Evolutionary conservation across 1,140 invertebrate species (phyloP).

Genomic region (Aleiodes sp.): DNA sequence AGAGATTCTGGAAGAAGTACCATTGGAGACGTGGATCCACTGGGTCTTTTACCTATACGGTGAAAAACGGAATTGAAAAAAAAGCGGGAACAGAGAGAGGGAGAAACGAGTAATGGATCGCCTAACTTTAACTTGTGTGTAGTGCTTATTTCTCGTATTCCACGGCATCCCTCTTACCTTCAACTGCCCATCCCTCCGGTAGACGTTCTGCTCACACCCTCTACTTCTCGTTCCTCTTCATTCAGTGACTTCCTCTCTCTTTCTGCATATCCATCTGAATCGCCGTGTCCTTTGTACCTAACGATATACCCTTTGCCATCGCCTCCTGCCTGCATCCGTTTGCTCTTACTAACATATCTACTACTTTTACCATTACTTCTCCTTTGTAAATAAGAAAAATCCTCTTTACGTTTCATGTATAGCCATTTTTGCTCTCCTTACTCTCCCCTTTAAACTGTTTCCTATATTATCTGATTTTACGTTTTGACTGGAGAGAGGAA

Average conservation of each 20-base stretch:
- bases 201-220: conserved; percentile 26
- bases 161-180: conserved; percentile 17
- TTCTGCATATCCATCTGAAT: conserved; percentile 39
- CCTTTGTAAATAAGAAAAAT: too few relatives aligned
- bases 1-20: conserved; percentile 18
- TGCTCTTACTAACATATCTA: conserved; percentile 3
- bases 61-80: neutral
- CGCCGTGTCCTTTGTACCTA: conserved; percentile 28
- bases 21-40: conserved; percentile 10
- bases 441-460: neutral
- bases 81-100: conserved; percentile 2
- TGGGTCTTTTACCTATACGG: conserved; percentile 8
- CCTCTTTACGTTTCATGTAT: too few relatives aligned
- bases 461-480: conserved; percentile 32
- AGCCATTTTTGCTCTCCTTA: neutral
- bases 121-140: conserved; percentile 35
- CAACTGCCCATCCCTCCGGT: conserved; percentile 23
- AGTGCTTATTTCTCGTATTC: conserved; percentile 34
- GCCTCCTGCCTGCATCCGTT: conserved; percentile 6
- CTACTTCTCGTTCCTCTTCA: neutral
- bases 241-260: conserved; percentile 17
- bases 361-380: neutral
- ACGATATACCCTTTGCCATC: conserved; percentile 24
- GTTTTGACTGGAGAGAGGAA: conserved; percentile 28
- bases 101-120: conserved; percentile 43